Evolutionary conservation across 2,113 vertebrate species (phyloP), one percentile per base, ranked within the genome.

Genomic region (Xiphophorus couchianus): DNA sequence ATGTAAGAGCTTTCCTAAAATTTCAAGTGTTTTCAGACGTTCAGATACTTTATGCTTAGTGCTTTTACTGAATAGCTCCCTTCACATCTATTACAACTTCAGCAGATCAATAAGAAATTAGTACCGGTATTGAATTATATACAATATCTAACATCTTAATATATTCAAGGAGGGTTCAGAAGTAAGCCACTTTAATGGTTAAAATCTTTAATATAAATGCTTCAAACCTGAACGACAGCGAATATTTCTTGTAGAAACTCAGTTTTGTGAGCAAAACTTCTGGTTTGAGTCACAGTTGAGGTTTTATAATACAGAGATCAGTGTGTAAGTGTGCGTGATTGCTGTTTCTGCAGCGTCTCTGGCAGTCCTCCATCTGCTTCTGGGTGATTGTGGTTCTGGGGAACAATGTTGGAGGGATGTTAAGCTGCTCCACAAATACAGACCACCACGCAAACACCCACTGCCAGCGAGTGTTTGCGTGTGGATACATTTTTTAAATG

Each of bases 361-460:
- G 93, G 94, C 94, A 91, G 89, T 93, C 85, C 68, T 96, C 96
- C 96, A 97, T 98, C 96, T 99, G 96, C 95, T 95, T 93, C 93
- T 83, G 94, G 92, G 93, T 94, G 95, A 92, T 96, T 97, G 95
- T 95, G 91, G 91, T 94, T 93, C 93, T 94, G 92, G 87, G 88
- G 81, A 84, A 88, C 91, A 91, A 91, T 89, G 85, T 86, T 90
- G 90, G 91, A 90, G 66, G 80, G 89, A 78, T 48, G 76, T 85
- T 91, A 92, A 94, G 91, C 93, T 85, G 77, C 70, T 83, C 74
- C 80, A 84, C 66, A 87, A 66, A 86, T 72, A 85, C 33, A 73
- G 22, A 66, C 69, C 66, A 37, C 66, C 60, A 44, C 5, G 37
- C 83, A 66, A 70, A 69, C 60, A 67, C 60, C 42, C 9, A 42